phyloP scores from a whole-genome alignment of 2,888 invertebrate species.

The Drosophila falleni region DNA sequence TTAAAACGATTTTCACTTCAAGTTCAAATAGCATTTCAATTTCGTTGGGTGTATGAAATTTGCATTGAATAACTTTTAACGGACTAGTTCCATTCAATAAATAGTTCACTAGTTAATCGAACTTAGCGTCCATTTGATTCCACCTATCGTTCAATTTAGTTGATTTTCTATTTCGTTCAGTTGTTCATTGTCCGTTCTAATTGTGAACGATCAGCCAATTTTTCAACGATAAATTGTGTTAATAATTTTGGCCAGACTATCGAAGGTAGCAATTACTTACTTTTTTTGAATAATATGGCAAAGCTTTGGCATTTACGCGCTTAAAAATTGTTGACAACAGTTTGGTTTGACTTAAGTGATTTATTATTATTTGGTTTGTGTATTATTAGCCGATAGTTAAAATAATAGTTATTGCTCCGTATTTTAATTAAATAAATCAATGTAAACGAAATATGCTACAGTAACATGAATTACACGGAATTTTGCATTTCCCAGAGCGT shows the following conservation, averaged over 20 bases:
- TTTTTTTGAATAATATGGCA: background rate
- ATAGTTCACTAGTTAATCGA: background rate
- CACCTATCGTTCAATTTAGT: background rate
- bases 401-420: too few species aligned
- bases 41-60: background rate
- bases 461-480: background rate
- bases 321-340: background rate
- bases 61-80: background rate
- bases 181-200: background rate
- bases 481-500: conserved; percentile 11
- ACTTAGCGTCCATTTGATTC: background rate
- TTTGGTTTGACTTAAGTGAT: background rate
- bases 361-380: background rate
- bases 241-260: background rate
- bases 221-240: background rate
- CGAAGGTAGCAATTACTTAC: background rate
- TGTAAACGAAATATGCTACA: background rate
- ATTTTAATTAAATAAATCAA: background rate
- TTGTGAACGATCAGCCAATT: background rate
- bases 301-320: background rate
- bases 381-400: background rate
- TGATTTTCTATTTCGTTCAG: conserved; percentile 1
- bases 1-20: conserved; percentile 17
- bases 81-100: background rate
- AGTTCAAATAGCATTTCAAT: background rate